These are phyloP conservation scores for Drosophila parvula DNA, from an alignment of 1,140 invertebrate species.

Conservation along the genomic window DNA sequence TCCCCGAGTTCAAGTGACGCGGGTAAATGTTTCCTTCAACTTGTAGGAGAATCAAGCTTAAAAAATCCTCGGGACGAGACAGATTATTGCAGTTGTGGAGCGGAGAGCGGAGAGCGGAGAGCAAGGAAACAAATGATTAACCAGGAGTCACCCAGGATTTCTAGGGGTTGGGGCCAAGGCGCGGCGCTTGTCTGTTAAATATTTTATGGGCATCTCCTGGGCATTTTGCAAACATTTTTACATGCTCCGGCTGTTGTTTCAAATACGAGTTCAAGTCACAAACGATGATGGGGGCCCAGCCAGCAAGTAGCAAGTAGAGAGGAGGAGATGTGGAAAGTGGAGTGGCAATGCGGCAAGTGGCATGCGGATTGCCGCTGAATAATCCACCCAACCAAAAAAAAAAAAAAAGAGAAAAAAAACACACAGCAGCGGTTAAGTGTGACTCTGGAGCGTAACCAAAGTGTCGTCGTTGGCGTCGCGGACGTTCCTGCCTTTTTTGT, in stretches of 20 bases:
- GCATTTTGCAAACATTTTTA: slow-evolving; percentile 82
- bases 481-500: slow-evolving; percentile 28
- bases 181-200: slow-evolving; percentile 71
- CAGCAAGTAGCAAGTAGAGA: not conserved
- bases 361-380: slow-evolving; percentile 72
- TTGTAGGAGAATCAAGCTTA: slow-evolving; percentile 10
- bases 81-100: slow-evolving; percentile 64
- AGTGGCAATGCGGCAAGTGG: slow-evolving; percentile 49
- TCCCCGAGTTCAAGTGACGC: slow-evolving; percentile 21
- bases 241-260: slow-evolving; percentile 65
- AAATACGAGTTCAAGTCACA: slow-evolving; percentile 55
- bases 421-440: slow-evolving; percentile 51
- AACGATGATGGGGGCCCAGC: slow-evolving; percentile 60
- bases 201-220: slow-evolving; percentile 82
- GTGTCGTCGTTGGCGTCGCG: slow-evolving; percentile 54
- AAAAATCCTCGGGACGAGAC: slow-evolving; percentile 31
- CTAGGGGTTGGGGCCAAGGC: slow-evolving; percentile 16
- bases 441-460: slow-evolving; percentile 78
- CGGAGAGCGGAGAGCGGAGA: not conserved
- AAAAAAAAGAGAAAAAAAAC: slow-evolving; percentile 18
- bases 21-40: slow-evolving; percentile 45
- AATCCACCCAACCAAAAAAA: slow-evolving; percentile 62
- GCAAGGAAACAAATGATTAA: slow-evolving; percentile 71
- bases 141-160: slow-evolving; percentile 58
- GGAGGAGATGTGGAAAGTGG: slow-evolving; percentile 3